These are phyloP conservation scores for Teinopalpus imperialis DNA, from an alignment of 2,888 invertebrate genomes.

Conservation along the genomic window DNA sequence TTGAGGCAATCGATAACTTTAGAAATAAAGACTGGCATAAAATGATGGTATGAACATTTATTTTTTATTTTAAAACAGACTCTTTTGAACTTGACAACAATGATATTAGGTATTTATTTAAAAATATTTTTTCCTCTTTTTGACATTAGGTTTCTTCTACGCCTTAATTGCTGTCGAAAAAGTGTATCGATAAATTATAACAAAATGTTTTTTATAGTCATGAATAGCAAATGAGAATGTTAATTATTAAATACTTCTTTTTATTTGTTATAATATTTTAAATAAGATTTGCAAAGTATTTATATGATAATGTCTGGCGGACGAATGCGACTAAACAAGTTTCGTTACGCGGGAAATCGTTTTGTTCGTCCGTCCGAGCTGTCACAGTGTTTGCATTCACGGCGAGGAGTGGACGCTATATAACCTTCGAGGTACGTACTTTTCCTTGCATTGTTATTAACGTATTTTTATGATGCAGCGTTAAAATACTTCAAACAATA, in stretches of 20 bases:
- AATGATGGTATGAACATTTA: too few relatives aligned
- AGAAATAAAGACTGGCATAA: too few relatives aligned
- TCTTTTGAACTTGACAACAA: too few relatives aligned
- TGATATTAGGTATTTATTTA: too few relatives aligned
- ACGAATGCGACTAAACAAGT: conserved; percentile 28
- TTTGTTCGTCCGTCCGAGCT: conserved; percentile 28
- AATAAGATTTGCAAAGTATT: conserved; percentile 12
- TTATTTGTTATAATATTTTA: conserved; percentile 1
- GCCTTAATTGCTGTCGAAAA: too few relatives aligned
- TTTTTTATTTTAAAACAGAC: too few relatives aligned
- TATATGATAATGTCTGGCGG: conserved; percentile 8
- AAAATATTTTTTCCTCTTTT: too few relatives aligned
- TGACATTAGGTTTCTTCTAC: too few relatives aligned
- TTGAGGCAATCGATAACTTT: too few relatives aligned
- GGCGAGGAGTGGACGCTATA: conserved; percentile 32
- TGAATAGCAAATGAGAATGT: neutral
- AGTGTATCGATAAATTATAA: neutral
- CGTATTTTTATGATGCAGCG: conserved; percentile 1
- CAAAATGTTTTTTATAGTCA: conserved; percentile 4
- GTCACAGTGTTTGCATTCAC: conserved; percentile 35
- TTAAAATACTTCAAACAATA: too few relatives aligned
- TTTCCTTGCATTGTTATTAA: conserved; percentile 16
- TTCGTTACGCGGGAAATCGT: conserved; percentile 30
- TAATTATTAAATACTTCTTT: conserved; percentile 6
- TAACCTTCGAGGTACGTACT: conserved; percentile 29